Evolutionary conservation across 1,140 invertebrate species (phyloP), one percentile per base, ranked within the genome.

Genomic region (Agraylea sexmaculata): DNA sequence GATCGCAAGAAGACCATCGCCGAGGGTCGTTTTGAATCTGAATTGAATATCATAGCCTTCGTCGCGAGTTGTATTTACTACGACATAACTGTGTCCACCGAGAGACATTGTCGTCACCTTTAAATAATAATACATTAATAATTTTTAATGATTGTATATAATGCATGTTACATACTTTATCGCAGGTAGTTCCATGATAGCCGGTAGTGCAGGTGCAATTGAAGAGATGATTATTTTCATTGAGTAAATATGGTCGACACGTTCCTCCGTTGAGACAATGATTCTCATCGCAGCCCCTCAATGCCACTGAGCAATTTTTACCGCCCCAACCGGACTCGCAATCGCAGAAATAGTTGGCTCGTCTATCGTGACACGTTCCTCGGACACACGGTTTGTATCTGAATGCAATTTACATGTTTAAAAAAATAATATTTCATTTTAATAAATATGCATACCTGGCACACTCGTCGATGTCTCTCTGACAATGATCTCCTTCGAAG

Each of bases 11-110:
- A 91, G 63, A 16, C 86, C 87, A 58, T 81, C 80, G 0, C 80
- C 75, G 18, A 94, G 59, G 3, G 90, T 94, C 0, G 91, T 95
- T 53, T 87, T 82, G 58, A 96, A 94, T 17, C 85, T 68, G 53
- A 94, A 81, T 45, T 83, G 78, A 25, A 94, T 81, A 53, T 87
- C 84, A 59, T 90, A 90, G 30, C 83, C 84, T 57, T 87, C 83
- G 45, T 85, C 82, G 18, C 83, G 73, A 7, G 12, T 27, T 1
- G 83, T 87, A 48, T 85, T 82, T 7, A 87, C 77, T 25, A 76
- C 71, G 18, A 83, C 76, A 55, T 80, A 76, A 20, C 86, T 87
- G 43, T 68, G 73, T 27, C 78, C 80, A 45, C 75, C 78, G 47
- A 94, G 71, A 1, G 88, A 92, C 69, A 91, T 80, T 0, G 87